phyloP scores from a whole-genome alignment of 1,140 invertebrate genomes.

The Pinna nobilis region DNA sequence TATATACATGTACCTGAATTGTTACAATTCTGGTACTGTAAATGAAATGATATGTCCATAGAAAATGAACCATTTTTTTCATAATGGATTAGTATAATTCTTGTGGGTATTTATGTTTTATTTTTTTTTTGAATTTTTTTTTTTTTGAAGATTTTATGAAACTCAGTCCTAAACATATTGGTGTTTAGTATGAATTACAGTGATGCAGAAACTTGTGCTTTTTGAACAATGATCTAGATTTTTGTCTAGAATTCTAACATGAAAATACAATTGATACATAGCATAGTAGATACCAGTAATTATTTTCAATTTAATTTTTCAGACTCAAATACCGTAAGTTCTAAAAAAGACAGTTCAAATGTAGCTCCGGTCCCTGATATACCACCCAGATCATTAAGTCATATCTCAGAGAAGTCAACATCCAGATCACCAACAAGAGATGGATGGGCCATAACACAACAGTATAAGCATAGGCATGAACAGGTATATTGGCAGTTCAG shows the following conservation, averaged over 20 bases:
- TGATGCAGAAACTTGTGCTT: too few species aligned
- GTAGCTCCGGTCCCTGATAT: constrained; percentile 18
- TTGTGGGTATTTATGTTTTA: neutral
- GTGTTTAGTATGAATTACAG: too few species aligned
- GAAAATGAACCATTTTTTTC: too few species aligned
- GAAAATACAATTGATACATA: too few species aligned
- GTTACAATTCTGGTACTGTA: too few species aligned
- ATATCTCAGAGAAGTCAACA: constrained; percentile 56
- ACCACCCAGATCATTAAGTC: constrained; percentile 48
- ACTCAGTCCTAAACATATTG: neutral
- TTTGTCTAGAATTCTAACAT: too few species aligned
- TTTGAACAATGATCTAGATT: too few species aligned
- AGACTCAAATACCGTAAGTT: neutral
- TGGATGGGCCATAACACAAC: constrained; percentile 66
- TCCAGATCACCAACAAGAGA: constrained; percentile 29
- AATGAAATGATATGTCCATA: too few species aligned
- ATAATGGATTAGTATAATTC: too few species aligned
- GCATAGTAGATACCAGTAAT: too few species aligned
- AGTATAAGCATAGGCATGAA: constrained; percentile 49
- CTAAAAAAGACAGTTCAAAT: neutral
- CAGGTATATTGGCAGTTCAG: neutral
- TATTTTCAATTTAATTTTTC: too few species aligned
- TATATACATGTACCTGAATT: too few species aligned
- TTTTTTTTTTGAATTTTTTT: neutral
- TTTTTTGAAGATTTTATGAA: neutral